phyloP scores from a whole-genome alignment of 1,140 invertebrate genomes.

The Riptortus pedestris region DNA sequence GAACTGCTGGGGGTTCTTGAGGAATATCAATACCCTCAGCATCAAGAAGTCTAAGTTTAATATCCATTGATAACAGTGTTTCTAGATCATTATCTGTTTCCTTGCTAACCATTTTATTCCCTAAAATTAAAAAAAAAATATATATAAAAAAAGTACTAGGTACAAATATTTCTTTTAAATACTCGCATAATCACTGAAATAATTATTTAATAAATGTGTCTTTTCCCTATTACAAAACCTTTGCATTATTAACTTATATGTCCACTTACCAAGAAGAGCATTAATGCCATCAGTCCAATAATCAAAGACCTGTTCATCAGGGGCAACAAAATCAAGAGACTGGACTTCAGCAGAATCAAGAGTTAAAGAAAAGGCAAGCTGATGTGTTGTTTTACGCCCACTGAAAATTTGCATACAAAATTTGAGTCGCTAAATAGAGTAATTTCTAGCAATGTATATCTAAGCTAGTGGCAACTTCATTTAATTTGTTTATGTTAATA shows the following conservation, averaged over 20 bases:
- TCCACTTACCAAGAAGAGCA: constrained; percentile 57
- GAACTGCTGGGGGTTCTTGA: constrained; percentile 80
- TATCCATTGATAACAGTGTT: constrained; percentile 88
- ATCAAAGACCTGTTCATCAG: constrained; percentile 77
- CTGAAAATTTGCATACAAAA: constrained; percentile 39
- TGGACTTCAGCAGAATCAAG: constrained; percentile 61
- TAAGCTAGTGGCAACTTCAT: too few species aligned
- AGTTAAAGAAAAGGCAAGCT: constrained; percentile 77
- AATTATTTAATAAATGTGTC: too few species aligned
- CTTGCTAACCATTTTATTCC: constrained; percentile 80
- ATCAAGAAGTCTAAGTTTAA: constrained; percentile 84
- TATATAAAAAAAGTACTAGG: too few species aligned
- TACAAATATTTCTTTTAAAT: neutral
- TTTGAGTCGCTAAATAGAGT: too few species aligned
- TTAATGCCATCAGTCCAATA: constrained; percentile 96
- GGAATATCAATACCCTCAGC: constrained; percentile 91
- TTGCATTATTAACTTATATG: too few species aligned
- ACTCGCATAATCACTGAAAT: neutral
- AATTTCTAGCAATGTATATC: constrained; percentile 7
- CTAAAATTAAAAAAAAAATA: constrained; percentile 36
- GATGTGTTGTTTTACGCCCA: constrained; percentile 65
- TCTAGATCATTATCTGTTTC: constrained; percentile 83
- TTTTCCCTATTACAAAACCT: too few species aligned
- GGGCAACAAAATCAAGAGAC: constrained; percentile 83
- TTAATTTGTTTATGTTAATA: too few species aligned